phyloP scores from a whole-genome alignment of 2,888 invertebrate species.

The Empis livida region DNA sequence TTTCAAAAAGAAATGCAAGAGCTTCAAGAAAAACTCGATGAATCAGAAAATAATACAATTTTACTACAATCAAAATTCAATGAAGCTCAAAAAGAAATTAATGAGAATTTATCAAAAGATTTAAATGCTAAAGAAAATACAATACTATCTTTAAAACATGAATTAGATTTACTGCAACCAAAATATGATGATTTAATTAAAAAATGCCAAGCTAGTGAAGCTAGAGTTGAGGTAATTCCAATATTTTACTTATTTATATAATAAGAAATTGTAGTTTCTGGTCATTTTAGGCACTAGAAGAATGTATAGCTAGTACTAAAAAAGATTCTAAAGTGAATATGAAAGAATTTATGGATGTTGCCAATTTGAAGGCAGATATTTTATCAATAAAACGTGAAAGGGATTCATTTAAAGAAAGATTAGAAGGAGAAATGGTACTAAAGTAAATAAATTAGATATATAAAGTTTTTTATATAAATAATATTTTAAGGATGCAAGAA shows the following conservation, averaged over 20 bases:
- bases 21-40: slow-evolving; percentile 42
- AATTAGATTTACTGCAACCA: slow-evolving; percentile 24
- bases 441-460: neutral
- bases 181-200: slow-evolving; percentile 25
- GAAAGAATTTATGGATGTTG: slow-evolving; percentile 42
- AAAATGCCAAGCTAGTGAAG: slow-evolving; percentile 27
- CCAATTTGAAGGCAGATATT: slow-evolving; percentile 45
- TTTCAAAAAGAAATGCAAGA: slow-evolving; percentile 43
- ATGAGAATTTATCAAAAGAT: slow-evolving; percentile 27
- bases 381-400: slow-evolving; percentile 42
- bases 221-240: slow-evolving; percentile 27
- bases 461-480: neutral
- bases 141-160: slow-evolving; percentile 26
- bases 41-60: slow-evolving; percentile 37
- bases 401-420: slow-evolving; percentile 33
- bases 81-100: slow-evolving; percentile 30
- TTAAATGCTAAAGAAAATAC: slow-evolving; percentile 29
- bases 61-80: slow-evolving; percentile 25
- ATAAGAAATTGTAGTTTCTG: too few species aligned
- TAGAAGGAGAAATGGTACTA: slow-evolving; percentile 35
- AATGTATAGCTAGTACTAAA: slow-evolving; percentile 35
- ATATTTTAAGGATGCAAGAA: slow-evolving; percentile 30
- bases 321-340: slow-evolving; percentile 34
- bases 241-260: too few species aligned
- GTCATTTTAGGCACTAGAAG: slow-evolving; percentile 35